These are phyloP conservation scores for Congeria kusceri DNA, from an alignment of 2,888 invertebrate species.

Conservation along the genomic window DNA sequence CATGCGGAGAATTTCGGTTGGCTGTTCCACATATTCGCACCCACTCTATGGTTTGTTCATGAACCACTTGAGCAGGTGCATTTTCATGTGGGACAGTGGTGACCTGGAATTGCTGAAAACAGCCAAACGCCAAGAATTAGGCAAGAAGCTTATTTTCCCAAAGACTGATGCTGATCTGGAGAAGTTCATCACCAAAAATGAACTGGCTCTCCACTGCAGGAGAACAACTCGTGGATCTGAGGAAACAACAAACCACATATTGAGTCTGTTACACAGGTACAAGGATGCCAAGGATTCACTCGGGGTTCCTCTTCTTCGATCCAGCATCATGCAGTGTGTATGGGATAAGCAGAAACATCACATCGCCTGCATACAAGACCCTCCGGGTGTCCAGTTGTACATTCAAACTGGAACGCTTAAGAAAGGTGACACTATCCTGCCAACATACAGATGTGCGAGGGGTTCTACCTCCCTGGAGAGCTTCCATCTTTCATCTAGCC, in stretches of 20 bases:
- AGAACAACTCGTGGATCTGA: too few species aligned
- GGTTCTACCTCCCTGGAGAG: constrained; percentile 72
- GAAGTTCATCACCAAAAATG: too few species aligned
- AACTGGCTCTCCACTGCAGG: too few species aligned
- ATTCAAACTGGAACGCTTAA: constrained; percentile 33
- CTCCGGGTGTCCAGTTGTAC: constrained; percentile 48
- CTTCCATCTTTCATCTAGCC: constrained; percentile 67
- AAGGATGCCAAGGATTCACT: too few species aligned
- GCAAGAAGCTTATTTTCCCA: too few species aligned
- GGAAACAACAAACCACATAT: too few species aligned
- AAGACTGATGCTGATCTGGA: too few species aligned
- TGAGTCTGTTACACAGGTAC: too few species aligned
- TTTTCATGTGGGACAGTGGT: constrained; percentile 23
- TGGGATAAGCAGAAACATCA: constrained; percentile 62
- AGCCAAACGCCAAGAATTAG: constrained; percentile 63
- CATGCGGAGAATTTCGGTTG: constrained; percentile 59
- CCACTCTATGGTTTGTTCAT: constrained; percentile 64
- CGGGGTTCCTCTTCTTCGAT: constrained; percentile 61
- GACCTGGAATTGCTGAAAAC: constrained; percentile 18
- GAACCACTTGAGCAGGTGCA: constrained; percentile 59
- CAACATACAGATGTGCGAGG: constrained; percentile 66
- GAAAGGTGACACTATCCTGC: constrained; percentile 64
- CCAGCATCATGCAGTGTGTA: constrained; percentile 39
- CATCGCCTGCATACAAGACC: constrained; percentile 66
- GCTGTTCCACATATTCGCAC: constrained; percentile 59